Base-by-base conservation (phyloP, 2,113 vertebrate species). In the Centrocercus urophasianus region DNA sequence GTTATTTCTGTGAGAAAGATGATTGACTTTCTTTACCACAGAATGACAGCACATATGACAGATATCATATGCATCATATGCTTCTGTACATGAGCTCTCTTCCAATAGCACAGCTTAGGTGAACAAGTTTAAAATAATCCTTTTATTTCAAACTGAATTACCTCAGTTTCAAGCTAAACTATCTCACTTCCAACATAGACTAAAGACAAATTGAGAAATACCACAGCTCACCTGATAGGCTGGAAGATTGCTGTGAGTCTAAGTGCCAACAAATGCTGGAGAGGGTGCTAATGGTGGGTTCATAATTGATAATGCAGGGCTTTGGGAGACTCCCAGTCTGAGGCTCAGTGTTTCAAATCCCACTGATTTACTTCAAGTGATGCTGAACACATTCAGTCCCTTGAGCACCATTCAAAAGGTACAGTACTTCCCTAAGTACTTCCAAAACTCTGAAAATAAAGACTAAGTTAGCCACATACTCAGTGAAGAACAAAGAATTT, bases 401-500 rank as follows among this genome's bases (percentile, higher is more conserved):
- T 73, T 60, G 76, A 81, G 76, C 3, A 75, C 25, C 13, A 0
- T 70, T 80, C 64, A 86, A 77, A 91, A 88, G 54, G 71, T 83
- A 92, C 67, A 88, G 87, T 52, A 67, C 34, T 67, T 81, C 38
- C 76, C 57, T 89, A 59, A 93, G 47, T n/a, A n/a, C n/a, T n/a
- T n/a, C 60, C 82, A 83, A 82, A 93, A 80, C 79, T 89, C 95
- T 96, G 91, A 83, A 93, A 96, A 94, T 73, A 71, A 94, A 93
- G 71, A 88, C 42, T 88, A 85, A 89, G 54, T 73, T 66, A 81
- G 91, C 45, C 42, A 73, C 56, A 85, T n/a, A 86, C 52, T 91
- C 73, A 79, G 52, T 63, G 73, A 70, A 88, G 56, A 92, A 66
- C 57, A 88, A 13, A 77, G 56, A 63, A 94, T 83, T 59, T 82